Percentiles rank a stretch among this genome's conserved stretches.
Conservation (phyloP, 2,888 invertebrate species). For the Pycnomerus fuliginosus region DNA sequence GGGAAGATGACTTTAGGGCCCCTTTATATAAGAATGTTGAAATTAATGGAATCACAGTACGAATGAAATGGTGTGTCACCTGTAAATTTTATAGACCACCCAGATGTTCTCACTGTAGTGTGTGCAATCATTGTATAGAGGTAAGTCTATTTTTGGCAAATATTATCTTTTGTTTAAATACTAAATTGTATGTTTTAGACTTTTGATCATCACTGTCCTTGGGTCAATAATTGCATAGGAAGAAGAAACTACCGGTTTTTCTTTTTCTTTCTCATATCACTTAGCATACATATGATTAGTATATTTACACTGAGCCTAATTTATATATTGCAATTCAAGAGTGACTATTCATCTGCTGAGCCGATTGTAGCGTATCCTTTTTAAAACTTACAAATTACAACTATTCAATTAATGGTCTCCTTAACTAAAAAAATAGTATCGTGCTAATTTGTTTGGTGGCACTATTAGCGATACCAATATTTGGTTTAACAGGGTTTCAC, state of each 20-base stretch:
- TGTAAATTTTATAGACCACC: conserved; percentile 99
- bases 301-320: conserved; percentile 93
- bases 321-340: conserved; percentile 85
- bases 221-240: conserved; percentile 97
- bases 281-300: conserved; percentile 96
- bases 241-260: conserved; percentile 97
- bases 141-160: conserved; percentile 52
- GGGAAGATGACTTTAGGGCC: conserved; percentile 95
- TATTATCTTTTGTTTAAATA: neutral
- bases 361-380: conserved; percentile 88
- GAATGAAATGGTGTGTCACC: conserved; percentile 99
- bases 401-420: conserved; percentile 1
- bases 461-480: conserved; percentile 91
- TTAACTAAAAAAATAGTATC: conserved; percentile 63
- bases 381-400: conserved; percentile 20
- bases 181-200: conserved; percentile 66
- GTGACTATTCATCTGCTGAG: conserved; percentile 74
- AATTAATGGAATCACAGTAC: conserved; percentile 96
- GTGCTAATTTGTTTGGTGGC: conserved; percentile 90
- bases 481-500: conserved; percentile 97
- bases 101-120: conserved; percentile 97
- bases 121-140: conserved; percentile 98
- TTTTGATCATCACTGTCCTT: conserved; percentile 99
- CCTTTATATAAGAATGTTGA: conserved; percentile 96
- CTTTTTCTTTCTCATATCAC: conserved; percentile 96